Percentiles rank a stretch among this genome's conserved stretches.
phyloP scores from a whole-genome alignment of 1,140 invertebrate genomes.

The Meloidogyne hapla region DNA sequence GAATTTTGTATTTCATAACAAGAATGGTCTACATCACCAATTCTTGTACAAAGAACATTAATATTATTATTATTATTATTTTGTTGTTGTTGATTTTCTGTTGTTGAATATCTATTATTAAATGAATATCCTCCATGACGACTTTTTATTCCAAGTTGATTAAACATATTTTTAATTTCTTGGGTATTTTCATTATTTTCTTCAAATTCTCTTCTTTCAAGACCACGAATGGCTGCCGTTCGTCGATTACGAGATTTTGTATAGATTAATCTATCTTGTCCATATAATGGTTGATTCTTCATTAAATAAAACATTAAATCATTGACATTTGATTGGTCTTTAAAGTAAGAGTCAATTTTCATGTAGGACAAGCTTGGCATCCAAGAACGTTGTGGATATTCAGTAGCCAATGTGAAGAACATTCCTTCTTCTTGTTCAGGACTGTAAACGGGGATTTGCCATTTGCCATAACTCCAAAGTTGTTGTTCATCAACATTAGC shows the following conservation, averaged over 20 bases:
- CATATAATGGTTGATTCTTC: conserved; percentile 5
- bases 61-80: conserved; percentile 39
- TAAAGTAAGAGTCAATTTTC: conserved; percentile 44
- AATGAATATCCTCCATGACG: conserved; percentile 17
- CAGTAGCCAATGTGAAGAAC: conserved; percentile 45
- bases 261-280: background rate
- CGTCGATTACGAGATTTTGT: background rate
- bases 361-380: conserved; percentile 35
- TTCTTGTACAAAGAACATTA: conserved; percentile 45
- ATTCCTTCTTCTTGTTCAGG: conserved; percentile 39
- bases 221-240: background rate
- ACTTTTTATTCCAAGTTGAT: conserved; percentile 40
- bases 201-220: conserved; percentile 1
- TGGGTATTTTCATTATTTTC: conserved; percentile 27
- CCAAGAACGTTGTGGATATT: conserved; percentile 27
- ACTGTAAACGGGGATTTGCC: conserved; percentile 37
- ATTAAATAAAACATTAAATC: conserved; percentile 38
- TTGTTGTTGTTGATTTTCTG: conserved; percentile 15
- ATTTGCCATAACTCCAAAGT: conserved; percentile 18
- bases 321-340: conserved; percentile 48
- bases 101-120: background rate
- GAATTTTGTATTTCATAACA: conserved; percentile 7
- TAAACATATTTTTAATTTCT: conserved; percentile 33
- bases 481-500: conserved; percentile 37
- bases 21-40: conserved; percentile 32